A percentile compares a stretch with the other conserved stretches of the same genome.
Conservation (phyloP, 1,140 invertebrate species). For the Pygmarrhopalites habei region DNA sequence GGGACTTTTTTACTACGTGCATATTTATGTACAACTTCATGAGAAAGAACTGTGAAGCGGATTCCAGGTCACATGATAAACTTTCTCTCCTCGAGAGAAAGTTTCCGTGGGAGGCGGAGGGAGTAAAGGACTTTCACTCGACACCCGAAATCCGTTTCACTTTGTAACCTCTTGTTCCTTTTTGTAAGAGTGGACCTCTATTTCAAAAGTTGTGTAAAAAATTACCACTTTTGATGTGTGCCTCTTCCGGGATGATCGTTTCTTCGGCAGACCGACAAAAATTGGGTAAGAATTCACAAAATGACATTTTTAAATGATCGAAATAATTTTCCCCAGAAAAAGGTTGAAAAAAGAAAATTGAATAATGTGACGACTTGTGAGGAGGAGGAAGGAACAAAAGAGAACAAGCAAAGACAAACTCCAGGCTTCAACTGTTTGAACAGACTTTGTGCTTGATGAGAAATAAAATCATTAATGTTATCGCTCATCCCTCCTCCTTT, state of each 20-base stretch:
- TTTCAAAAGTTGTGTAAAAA: not conserved
- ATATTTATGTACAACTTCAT: not conserved
- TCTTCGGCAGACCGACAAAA: not conserved
- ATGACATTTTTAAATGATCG: not conserved
- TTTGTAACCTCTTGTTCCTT: not conserved
- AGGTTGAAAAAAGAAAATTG: too few species aligned
- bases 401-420: too few species aligned
- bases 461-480: too few species aligned
- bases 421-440: too few species aligned
- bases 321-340: not conserved
- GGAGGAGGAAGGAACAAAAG: too few species aligned
- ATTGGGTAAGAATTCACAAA: not conserved
- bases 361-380: too few species aligned
- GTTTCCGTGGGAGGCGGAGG: not conserved
- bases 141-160: not conserved
- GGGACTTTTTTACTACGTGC: not conserved
- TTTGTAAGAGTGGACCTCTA: not conserved
- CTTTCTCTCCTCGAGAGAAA: not conserved
- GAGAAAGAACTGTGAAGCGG: not conserved
- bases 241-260: not conserved
- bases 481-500: too few species aligned
- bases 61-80: not conserved
- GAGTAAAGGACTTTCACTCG: not conserved
- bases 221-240: not conserved
- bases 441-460: too few species aligned